Evolutionary conservation across 2,888 invertebrate genomes (phyloP), one percentile per base, ranked within the genome.

Genomic region (Brachyptera risi): DNA sequence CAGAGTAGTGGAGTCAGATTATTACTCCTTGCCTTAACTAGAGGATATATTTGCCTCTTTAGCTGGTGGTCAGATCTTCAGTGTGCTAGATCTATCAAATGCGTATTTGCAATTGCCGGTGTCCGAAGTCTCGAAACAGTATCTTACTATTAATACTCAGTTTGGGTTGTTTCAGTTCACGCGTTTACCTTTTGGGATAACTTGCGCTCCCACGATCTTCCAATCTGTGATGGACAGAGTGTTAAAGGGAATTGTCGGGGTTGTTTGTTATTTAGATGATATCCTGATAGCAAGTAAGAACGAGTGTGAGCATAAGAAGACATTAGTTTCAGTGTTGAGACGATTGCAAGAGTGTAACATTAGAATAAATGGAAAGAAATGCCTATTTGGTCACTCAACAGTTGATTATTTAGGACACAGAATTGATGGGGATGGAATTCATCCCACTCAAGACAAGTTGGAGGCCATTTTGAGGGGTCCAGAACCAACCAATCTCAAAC

Each of bases 1-100:
- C 60, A 59, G 40, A 13, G 61, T 60, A 7, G 50, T 70, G 24
- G 62, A 69, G 38, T 63, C 64, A 21, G 69, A 71, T 21, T 68
- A 69, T 44, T 70, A 69, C 56, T 69, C 69, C 11, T 66, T 73
- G 58, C 71, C 71, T 1, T 58, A 63, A 56, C 65, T 67, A 15
- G 70, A 70, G 23, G 70, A 71, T 47, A 67, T 73, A 50, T 70
- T 70, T 63, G 65, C 68, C 3, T 62, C 63, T 7, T 58, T 73
- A 27, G 60, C 58, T 44, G 67, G 66, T 26, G 68, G 67, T 24
- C 63, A 65, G 56, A 62, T 64, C 47, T 72, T 68, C 61, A 64
- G 66, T 47, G 65, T 67, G 4, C 27, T 70, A 19, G 70, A 72
- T 67, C 65, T 70, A 23, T 63, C 60, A 49, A 65, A 68, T 24